Evolutionary conservation across 2,888 invertebrate species (phyloP).

Genomic region (Pantelozetes paolii): DNA sequence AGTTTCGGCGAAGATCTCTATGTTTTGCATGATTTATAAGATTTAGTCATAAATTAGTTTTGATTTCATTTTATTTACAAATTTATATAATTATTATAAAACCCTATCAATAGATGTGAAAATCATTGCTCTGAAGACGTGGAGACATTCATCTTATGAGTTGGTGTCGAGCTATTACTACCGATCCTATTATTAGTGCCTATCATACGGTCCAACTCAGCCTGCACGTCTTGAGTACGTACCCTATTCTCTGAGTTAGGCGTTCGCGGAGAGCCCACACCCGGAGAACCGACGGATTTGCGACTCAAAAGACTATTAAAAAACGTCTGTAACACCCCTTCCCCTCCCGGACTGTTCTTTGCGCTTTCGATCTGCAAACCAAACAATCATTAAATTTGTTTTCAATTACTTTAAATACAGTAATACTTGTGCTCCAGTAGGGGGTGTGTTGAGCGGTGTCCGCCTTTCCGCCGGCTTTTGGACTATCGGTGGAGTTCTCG

Average conservation of each 20-base stretch:
- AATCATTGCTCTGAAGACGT: constrained; percentile 33
- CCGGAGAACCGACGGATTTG: constrained; percentile 45
- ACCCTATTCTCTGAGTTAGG: neutral
- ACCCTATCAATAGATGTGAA: constrained; percentile 11
- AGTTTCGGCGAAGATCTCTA: neutral
- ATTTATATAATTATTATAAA: constrained; percentile 26
- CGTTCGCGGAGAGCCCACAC: constrained; percentile 39
- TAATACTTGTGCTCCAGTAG: constrained; percentile 36
- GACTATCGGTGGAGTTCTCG: constrained; percentile 56
- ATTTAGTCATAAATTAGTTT: constrained; percentile 20
- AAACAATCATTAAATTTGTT: neutral
- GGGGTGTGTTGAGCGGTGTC: constrained; percentile 49
- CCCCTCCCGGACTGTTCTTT: constrained; percentile 64
- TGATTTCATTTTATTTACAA: constrained; percentile 22
- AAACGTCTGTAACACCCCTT: constrained; percentile 94
- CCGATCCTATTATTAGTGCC: constrained; percentile 37
- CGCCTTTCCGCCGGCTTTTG: constrained; percentile 54
- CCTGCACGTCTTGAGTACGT: constrained; percentile 46
- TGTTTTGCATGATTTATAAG: constrained; percentile 18
- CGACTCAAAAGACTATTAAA: constrained; percentile 81
- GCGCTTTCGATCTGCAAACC: neutral
- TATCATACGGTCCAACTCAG: constrained; percentile 46
- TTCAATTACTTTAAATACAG: neutral
- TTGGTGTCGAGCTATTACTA: constrained; percentile 25
- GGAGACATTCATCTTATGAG: constrained; percentile 21